Evolutionary conservation across 2,113 vertebrate species (phyloP), one percentile per base, ranked within the genome.

Genomic region (Hemichromis elongatus): DNA sequence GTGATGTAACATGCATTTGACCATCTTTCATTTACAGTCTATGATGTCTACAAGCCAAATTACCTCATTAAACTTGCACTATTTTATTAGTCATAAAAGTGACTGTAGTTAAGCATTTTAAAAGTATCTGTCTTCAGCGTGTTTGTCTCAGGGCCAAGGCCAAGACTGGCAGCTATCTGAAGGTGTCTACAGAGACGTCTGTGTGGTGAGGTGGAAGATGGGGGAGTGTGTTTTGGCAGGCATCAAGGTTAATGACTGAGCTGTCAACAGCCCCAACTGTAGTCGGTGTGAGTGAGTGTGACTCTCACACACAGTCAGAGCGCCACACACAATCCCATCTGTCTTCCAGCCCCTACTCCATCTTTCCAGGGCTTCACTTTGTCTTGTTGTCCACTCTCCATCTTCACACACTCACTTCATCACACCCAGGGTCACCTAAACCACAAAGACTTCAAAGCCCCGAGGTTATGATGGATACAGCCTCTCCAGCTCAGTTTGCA

Each of bases 211-310:
- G 35, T 66, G 61, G 61, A 9, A 40, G 35, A 35, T 40, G 61
- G 61, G 35, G 12, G 50, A 21, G 77, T 50, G 14, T 77, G 3
- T 83, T 75, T 89, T 84, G 68, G 53, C 90, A 87, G 79, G 75
- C 88, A 82, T 93, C 88, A 91, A 93, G 90, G 93, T 93, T 94
- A 94, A 93, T 89, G 89, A 93, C 89, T 80, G 85, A 75, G 61
- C 88, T 92, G 88, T 90, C 88, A 84, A 13, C 35, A 81, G 81
- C 59, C 50, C 50, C 57, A 79, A 86, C 53, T 85, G 61, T 77
- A 85, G 57, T 26, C 45, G 28, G 50, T 13, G 6, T 77, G 61
- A 83, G 59, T 81, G 78, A 88, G 82, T 47, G 37, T 59, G 81
- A 81, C 77, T 9, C 77, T 16, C 47, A 11, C 66, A 86, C 85